These are phyloP conservation scores for Augiades crinisus DNA, from an alignment of 2,888 invertebrate species.

Conservation along the genomic window DNA sequence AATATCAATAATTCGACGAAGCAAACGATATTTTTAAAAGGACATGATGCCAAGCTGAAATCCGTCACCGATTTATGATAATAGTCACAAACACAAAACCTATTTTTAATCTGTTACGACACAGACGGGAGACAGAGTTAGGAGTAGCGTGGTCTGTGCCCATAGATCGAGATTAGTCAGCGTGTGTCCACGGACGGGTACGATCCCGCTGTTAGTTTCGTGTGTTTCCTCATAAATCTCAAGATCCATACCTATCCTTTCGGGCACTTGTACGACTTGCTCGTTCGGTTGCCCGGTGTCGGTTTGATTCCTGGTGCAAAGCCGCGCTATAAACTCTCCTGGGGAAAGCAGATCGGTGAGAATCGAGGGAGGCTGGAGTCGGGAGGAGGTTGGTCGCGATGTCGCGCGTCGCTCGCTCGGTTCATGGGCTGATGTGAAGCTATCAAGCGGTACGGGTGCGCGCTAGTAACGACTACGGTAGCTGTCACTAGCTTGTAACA, in stretches of 20 bases:
- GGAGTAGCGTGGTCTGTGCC: conserved; percentile 50
- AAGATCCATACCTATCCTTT: conserved; percentile 43
- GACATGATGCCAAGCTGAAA: conserved; percentile 3
- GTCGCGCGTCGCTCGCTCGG: conserved; percentile 31
- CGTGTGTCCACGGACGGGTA: conserved; percentile 30
- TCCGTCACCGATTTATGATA: conserved; percentile 28
- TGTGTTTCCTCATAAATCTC: background rate
- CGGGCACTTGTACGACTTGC: conserved; percentile 40
- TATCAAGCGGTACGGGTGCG: conserved; percentile 45
- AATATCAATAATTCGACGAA: background rate
- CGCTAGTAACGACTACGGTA: conserved; percentile 46
- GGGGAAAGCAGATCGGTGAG: conserved; percentile 53
- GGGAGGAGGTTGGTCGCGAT: conserved; percentile 26
- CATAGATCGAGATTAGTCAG: conserved; percentile 36
- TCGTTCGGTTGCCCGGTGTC: conserved; percentile 15
- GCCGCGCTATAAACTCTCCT: conserved; percentile 64
- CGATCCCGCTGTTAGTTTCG: conserved; percentile 36
- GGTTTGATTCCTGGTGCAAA: conserved; percentile 47
- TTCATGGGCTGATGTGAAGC: conserved; percentile 37
- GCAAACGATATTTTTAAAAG: conserved; percentile 1
- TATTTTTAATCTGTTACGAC: conserved; percentile 23
- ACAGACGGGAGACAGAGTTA: conserved; percentile 40
- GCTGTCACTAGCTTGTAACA: conserved; percentile 48
- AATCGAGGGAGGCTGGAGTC: conserved; percentile 29
- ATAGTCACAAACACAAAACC: conserved; percentile 26